Conservation (phyloP, 2,113 vertebrate genomes). For the Oryctolagus cuniculus region mOryCun1.1 NC_091434.1:52290001-52290500, state of each 20-base stretch:
- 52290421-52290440: background rate
- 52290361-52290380: background rate
- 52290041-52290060: background rate
- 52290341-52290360: background rate
- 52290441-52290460: background rate
- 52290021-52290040: background rate
- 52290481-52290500: background rate
- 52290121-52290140: background rate
- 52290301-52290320: background rate
- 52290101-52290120: background rate
- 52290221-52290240: background rate
- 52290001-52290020: slow-evolving; percentile 27
- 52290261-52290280: background rate
- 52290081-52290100: background rate
- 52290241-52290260: background rate
- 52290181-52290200: background rate
- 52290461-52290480: background rate
- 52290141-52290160: background rate
- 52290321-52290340: background rate
- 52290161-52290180: background rate
- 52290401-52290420: background rate
- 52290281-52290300: background rate
- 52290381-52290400: background rate
- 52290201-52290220: slow-evolving; percentile 28
- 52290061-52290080: background rate